Percentiles rank a stretch among this genome's conserved stretches.
phyloP scores from a whole-genome alignment of 2,888 invertebrate genomes.

The Urechis unicinctus region DNA sequence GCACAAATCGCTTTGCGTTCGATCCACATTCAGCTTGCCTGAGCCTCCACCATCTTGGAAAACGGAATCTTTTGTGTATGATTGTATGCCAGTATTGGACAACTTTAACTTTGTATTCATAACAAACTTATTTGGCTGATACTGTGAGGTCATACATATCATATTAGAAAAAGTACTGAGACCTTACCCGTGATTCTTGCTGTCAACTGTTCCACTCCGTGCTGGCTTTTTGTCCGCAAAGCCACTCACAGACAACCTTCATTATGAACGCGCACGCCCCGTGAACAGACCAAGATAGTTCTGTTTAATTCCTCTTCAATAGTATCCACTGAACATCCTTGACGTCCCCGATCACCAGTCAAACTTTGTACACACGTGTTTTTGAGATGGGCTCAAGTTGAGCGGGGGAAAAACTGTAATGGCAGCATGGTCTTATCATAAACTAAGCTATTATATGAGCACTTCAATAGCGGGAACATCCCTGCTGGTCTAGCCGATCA shows the following conservation, averaged over 20 bases:
- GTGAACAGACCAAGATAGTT: too few species aligned
- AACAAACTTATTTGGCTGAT: too few species aligned
- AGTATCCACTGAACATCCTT: not conserved
- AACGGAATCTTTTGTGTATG: not conserved
- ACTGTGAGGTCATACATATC: too few species aligned
- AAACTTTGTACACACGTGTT: not conserved
- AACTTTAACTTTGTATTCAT: not conserved
- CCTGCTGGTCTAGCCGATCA: not conserved
- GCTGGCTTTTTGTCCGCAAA: too few species aligned
- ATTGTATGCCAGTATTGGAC: not conserved
- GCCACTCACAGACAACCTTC: too few species aligned
- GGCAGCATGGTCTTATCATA: not conserved
- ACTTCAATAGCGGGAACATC: not conserved
- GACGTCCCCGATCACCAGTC: not conserved
- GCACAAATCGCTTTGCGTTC: not conserved
- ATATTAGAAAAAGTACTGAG: too few species aligned
- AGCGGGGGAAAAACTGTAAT: not conserved
- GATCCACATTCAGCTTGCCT: not conserved
- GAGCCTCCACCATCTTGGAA: not conserved
- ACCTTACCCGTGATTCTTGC: too few species aligned
- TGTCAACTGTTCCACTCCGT: too few species aligned
- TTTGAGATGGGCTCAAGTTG: too few species aligned
- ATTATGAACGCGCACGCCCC: too few species aligned
- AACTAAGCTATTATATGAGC: not conserved
- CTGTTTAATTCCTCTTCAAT: not conserved